Conservation (phyloP, 2,888 invertebrate species). For the Rhyacophila evoluta region DNA sequence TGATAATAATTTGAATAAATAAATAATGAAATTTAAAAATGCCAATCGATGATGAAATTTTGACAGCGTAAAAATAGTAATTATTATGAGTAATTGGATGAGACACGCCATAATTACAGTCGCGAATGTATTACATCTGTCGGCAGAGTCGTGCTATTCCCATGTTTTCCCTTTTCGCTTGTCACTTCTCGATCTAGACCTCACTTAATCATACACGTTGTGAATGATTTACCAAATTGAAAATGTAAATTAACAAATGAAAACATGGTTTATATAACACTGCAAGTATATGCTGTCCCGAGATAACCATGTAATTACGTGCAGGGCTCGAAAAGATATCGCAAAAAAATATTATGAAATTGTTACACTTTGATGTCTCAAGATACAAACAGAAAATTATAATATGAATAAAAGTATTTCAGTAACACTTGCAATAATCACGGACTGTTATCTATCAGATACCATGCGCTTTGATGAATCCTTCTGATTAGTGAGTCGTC, state of each 20-base stretch:
- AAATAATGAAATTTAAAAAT: neutral
- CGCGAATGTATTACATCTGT: neutral
- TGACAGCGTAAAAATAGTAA: neutral
- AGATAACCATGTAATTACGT: neutral
- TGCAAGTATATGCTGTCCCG: neutral
- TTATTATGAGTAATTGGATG: neutral
- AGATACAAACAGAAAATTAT: too few relatives aligned
- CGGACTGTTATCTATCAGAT: too few relatives aligned
- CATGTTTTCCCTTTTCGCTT: constrained; percentile 11
- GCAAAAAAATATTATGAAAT: too few relatives aligned
- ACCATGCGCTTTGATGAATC: too few relatives aligned
- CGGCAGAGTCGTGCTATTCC: neutral
- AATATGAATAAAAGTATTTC: too few relatives aligned
- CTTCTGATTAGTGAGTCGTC: too few relatives aligned
- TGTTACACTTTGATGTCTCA: too few relatives aligned
- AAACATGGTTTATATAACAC: neutral
- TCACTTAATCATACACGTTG: neutral
- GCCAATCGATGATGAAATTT: neutral
- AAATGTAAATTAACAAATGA: constrained; percentile 21
- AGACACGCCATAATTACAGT: neutral
- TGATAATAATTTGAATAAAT: too few relatives aligned
- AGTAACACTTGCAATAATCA: too few relatives aligned
- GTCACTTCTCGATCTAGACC: neutral
- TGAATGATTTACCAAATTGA: neutral
- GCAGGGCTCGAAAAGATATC: neutral